These are phyloP conservation scores for Paralichthys olivaceus DNA, from an alignment of 2,113 vertebrate species.

Conservation along the genomic window DNA sequence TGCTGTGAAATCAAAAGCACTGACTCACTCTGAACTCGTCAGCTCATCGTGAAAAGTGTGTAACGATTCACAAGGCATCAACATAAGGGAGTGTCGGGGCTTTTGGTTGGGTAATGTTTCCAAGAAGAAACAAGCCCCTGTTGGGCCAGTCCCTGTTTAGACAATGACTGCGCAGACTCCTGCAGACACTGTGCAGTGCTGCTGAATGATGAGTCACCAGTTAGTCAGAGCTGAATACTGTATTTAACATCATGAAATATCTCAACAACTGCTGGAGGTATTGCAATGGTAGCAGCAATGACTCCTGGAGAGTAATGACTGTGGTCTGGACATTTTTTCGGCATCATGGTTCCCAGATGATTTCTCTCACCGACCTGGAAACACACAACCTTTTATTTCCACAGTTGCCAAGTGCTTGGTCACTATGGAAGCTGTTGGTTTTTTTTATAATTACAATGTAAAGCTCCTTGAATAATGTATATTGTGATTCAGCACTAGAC, in stretches of 20 bases:
- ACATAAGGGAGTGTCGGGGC: conserved; percentile 9
- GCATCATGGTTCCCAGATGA: not conserved
- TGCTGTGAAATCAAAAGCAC: conserved; percentile 53
- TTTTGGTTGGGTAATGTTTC: conserved; percentile 34
- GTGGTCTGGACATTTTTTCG: not conserved
- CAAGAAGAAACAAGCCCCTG: conserved; percentile 26
- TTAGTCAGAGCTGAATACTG: conserved; percentile 35
- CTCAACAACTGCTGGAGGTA: not conserved
- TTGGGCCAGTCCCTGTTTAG: conserved; percentile 32
- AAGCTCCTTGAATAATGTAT: no score
- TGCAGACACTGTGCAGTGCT: conserved; percentile 28
- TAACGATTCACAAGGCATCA: conserved; percentile 25
- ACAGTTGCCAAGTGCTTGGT: no score
- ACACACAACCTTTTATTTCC: no score
- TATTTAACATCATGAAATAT: conserved; percentile 1
- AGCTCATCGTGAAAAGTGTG: conserved; percentile 27
- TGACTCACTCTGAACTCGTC: conserved; percentile 58
- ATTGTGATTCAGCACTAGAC: no score
- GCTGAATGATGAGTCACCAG: conserved; percentile 46
- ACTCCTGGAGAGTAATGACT: not conserved
- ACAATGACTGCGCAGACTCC: conserved; percentile 60
- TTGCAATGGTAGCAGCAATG: not conserved
- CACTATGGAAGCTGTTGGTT: no score
- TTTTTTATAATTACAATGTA: no score
- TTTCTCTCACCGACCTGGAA: not conserved